Evolutionary conservation across 2,113 vertebrate species (phyloP).

Genomic region (Megaptera novaeangliae): DNA sequence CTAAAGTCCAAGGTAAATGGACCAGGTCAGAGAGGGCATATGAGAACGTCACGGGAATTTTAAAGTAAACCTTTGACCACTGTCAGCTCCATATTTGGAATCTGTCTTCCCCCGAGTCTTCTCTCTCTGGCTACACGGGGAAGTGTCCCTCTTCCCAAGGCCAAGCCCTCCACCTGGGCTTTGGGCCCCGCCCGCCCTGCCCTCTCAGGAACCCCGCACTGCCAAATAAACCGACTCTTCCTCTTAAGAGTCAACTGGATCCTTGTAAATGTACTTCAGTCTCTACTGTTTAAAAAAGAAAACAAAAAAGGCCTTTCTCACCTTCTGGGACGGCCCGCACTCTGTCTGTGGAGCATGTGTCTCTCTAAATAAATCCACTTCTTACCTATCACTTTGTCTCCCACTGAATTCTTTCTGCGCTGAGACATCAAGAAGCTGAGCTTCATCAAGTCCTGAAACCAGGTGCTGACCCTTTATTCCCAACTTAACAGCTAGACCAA

Average conservation of each 20-base stretch:
- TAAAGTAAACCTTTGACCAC: background rate
- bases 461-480: too few relatives aligned
- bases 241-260: background rate
- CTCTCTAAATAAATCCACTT: too few relatives aligned
- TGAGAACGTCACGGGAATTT: background rate
- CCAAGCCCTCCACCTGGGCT: background rate
- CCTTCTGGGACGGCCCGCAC: too few relatives aligned
- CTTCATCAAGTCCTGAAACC: too few relatives aligned
- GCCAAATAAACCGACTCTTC: background rate
- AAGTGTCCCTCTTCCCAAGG: background rate
- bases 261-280: background rate
- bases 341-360: too few relatives aligned
- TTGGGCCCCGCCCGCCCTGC: background rate
- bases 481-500: too few relatives aligned
- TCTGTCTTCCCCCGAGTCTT: background rate
- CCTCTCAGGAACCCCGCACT: background rate
- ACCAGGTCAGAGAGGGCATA: background rate
- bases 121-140: fast-evolving
- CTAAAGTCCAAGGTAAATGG: background rate
- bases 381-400: too few relatives aligned
- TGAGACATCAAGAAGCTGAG: too few relatives aligned
- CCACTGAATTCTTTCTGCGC: too few relatives aligned
- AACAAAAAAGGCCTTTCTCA: too few relatives aligned
- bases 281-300: background rate
- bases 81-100: background rate